A percentile compares a stretch with the other conserved stretches of the same genome.
Evolutionary conservation across 2,888 invertebrate genomes (phyloP).

Genomic region (Hermaeophaga mercurialis): DNA sequence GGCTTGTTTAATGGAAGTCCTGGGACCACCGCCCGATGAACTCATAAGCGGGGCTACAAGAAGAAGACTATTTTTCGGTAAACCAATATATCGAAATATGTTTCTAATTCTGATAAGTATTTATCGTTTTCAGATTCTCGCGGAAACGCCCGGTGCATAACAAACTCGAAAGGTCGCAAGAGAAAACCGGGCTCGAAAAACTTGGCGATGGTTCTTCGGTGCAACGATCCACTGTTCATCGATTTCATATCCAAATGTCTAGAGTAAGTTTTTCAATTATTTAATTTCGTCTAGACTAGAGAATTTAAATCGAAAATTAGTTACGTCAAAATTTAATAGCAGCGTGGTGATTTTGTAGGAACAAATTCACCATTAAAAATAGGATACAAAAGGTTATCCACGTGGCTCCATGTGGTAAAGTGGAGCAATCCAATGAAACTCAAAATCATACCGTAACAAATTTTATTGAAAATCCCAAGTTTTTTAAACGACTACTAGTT

Average conservation of each 20-base stretch:
- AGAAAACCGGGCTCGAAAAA: slow-evolving; percentile 85
- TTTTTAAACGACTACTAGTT: too few relatives aligned
- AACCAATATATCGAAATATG: slow-evolving; percentile 40
- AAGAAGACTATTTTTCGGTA: slow-evolving; percentile 85
- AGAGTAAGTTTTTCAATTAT: slow-evolving; percentile 69
- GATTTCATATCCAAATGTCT: slow-evolving; percentile 90
- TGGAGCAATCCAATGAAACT: too few relatives aligned
- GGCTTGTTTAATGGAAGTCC: slow-evolving; percentile 95
- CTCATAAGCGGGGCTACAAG: slow-evolving; percentile 85
- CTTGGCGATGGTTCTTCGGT: slow-evolving; percentile 79
- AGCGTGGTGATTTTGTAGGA: too few relatives aligned
- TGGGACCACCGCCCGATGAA: slow-evolving; percentile 87
- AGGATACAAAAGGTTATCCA: too few relatives aligned
- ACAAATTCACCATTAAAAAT: too few relatives aligned
- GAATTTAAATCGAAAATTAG: not conserved
- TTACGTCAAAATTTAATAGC: too few relatives aligned
- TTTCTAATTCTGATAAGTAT: too few relatives aligned
- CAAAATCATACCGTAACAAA: too few relatives aligned
- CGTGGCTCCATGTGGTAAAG: too few relatives aligned
- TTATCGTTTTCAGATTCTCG: slow-evolving; percentile 73
- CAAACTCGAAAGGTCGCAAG: slow-evolving; percentile 93
- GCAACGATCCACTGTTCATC: slow-evolving; percentile 86
- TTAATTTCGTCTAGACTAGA: slow-evolving; percentile 3
- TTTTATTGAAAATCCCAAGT: too few relatives aligned
- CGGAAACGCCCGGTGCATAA: slow-evolving; percentile 87